Evolutionary conservation across 2,888 invertebrate genomes (phyloP).

Genomic region (Sarcophaga carnaria): DNA sequence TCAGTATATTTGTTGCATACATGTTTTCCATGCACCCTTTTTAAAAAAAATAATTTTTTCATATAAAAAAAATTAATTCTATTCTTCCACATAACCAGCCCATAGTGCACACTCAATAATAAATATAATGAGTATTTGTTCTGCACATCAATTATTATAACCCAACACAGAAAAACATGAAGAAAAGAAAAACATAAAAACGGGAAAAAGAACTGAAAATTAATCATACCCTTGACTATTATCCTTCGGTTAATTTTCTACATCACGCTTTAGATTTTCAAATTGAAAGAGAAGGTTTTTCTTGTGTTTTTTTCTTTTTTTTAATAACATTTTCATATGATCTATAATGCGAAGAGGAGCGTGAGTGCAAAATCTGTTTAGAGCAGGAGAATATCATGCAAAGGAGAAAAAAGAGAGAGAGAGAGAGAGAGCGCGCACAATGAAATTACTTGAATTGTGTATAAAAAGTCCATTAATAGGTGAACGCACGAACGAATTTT

Average conservation of each 20-base stretch:
- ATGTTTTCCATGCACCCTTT: too few relatives aligned
- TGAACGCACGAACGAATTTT: constrained; percentile 51
- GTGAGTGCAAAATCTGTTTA: neutral
- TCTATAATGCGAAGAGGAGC: constrained; percentile 33
- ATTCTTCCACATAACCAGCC: neutral
- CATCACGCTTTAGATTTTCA: constrained; percentile 13
- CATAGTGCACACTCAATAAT: neutral
- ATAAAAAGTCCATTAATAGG: constrained; percentile 59
- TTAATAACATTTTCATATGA: constrained; percentile 55
- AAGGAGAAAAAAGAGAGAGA: neutral
- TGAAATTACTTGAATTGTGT: constrained; percentile 20
- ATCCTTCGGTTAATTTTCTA: constrained; percentile 15
- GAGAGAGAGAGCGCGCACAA: neutral
- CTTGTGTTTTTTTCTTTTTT: neutral
- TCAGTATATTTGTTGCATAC: too few relatives aligned
- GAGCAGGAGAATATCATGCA: neutral
- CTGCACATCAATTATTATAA: neutral
- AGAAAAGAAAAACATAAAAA: too few relatives aligned
- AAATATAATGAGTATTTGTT: neutral
- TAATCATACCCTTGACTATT: neutral
- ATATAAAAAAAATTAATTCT: too few relatives aligned
- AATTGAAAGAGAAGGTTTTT: constrained; percentile 28
- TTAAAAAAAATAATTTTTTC: too few relatives aligned
- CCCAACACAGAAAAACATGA: neutral
- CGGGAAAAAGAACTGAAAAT: neutral